Base-by-base conservation (phyloP, 2,888 invertebrate genomes). In the Rhingia campestris region DNA sequence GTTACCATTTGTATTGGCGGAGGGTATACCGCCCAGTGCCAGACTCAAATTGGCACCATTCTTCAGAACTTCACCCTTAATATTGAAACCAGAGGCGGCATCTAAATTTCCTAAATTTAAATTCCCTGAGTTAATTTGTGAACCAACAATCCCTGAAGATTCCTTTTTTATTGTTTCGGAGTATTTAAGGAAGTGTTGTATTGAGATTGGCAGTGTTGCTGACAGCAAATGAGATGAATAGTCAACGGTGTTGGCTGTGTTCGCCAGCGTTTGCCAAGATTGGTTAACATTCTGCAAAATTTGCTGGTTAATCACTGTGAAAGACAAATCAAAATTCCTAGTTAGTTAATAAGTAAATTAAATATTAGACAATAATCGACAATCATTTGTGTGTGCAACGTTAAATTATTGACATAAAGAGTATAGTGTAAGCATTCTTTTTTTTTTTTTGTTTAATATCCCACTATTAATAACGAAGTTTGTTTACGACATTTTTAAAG, bases 131-230 rank as follows among this genome's bases (percentile, higher is more conserved):
- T 89, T 89, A 67, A 90, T 88, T 87, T 89, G 89, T 87, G 89
- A 87, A 84, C 89, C 88, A 66, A 88, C 88, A 86, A 89, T 89
- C 86, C 89, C 90, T 86, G 91, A 89, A 86, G 91, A 90, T 89
- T 92, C 92, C 88, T 92, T 92, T 88, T 92, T 92, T 87, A 92
- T 92, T 87, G 92, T 91, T 89, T 92, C 92, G 86, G 91, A 91
- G 88, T 92, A 92, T 89, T 92, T 92, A 72, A 92, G 90, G 89
- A 92, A 91, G 89, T 92, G 92, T 87, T 92, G 91, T 88, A 92
- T 90, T 79, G 92, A 91, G 86, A 92, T 91, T 89, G 92, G 92
- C 89, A 92, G 90, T 89, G 91, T 91, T 88, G 91, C 91, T 86
- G 92, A 91, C 86, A 92, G 88, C 88, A 92, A 89, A 89, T 92